These are phyloP conservation scores for Girardinichthys multiradiatus DNA, from an alignment of 2,113 vertebrate species.

Conservation along the genomic window DNA sequence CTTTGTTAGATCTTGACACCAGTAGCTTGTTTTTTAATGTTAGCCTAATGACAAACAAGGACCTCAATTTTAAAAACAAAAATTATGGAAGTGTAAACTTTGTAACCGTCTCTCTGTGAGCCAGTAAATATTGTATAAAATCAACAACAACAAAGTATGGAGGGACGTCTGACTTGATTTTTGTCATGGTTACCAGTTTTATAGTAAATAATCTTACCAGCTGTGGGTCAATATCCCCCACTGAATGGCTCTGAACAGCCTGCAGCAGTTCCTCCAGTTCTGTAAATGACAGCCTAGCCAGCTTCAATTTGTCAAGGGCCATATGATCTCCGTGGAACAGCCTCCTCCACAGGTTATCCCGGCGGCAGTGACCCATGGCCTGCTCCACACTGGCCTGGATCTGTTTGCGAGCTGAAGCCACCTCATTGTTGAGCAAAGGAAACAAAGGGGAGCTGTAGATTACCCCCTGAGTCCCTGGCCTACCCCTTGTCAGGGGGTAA, in stretches of 20 bases:
- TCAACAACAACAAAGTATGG: no score
- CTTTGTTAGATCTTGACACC: no score
- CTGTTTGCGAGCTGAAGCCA: conserved; percentile 85
- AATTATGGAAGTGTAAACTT: no score
- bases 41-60: no score
- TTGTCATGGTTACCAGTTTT: no score
- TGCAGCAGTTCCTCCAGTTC: conserved; percentile 95
- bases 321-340: conserved; percentile 95
- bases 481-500: conserved; percentile 55
- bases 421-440: conserved; percentile 89
- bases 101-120: no score
- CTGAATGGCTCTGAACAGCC: conserved; percentile 91
- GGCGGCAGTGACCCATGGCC: conserved; percentile 95
- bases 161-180: no score
- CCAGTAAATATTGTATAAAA: no score
- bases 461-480: conserved; percentile 73
- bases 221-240: conserved; percentile 93
- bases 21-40: no score
- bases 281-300: conserved; percentile 88
- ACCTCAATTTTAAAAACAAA: no score
- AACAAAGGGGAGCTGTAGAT: conserved; percentile 86
- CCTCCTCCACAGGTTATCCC: conserved; percentile 96
- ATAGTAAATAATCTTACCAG: conserved; percentile 81
- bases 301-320: conserved; percentile 90
- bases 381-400: conserved; percentile 91